Evolutionary conservation across 2,113 vertebrate genomes (phyloP).

Genomic region (Proteles cristata): DNA sequence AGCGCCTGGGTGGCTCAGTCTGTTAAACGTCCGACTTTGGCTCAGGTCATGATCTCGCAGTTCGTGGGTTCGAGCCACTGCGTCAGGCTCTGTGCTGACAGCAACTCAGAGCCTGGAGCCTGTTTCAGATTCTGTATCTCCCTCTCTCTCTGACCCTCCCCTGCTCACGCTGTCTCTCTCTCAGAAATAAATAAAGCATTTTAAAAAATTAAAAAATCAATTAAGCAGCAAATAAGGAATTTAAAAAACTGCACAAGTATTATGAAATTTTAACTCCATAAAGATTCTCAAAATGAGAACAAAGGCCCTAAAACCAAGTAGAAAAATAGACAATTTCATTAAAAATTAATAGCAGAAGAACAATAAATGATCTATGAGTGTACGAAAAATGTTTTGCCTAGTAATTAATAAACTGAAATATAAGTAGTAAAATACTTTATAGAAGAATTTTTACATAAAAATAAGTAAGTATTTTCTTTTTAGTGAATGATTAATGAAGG

Average conservation of each 20-base stretch:
- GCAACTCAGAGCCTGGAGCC: no score
- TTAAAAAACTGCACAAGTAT: not conserved
- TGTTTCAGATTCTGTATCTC: no score
- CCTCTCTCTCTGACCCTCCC: no score
- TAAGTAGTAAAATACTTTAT: not conserved
- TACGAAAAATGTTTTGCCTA: not conserved
- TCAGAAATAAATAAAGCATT: no score
- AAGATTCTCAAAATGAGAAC: not conserved
- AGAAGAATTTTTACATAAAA: not conserved
- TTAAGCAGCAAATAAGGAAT: not conserved
- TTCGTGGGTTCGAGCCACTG: no score
- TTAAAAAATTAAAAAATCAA: not conserved
- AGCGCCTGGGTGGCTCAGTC: no score
- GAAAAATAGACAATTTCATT: not conserved
- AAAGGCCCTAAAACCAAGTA: not conserved
- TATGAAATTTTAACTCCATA: not conserved
- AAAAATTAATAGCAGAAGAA: not conserved
- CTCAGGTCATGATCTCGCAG: no score
- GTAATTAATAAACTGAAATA: not conserved
- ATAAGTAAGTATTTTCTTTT: not conserved
- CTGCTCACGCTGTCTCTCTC: no score
- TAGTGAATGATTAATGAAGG: not conserved
- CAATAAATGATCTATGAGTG: not conserved
- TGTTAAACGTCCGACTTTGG: no score
- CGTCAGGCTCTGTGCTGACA: no score